These are phyloP conservation scores for Vicugna pacos DNA, from an alignment of 2,113 vertebrate species.

Conservation along the genomic window DNA sequence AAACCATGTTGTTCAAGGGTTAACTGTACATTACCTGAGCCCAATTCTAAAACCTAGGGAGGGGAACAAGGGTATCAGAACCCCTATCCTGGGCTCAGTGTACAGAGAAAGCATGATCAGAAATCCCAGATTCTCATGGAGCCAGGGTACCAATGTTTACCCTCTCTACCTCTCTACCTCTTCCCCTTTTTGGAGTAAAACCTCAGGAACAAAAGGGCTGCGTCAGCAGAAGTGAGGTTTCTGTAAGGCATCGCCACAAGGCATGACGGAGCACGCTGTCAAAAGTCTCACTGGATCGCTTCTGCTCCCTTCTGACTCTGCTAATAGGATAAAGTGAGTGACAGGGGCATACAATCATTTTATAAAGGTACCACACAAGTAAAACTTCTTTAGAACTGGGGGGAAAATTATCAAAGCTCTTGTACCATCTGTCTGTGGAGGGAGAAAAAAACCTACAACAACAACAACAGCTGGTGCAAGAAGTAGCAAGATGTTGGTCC, in stretches of 20 bases:
- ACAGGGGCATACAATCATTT: conserved; percentile 80
- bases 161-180: too few species aligned
- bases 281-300: neutral
- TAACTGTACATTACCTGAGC: neutral
- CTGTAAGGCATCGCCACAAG: neutral
- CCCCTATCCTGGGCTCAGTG: neutral
- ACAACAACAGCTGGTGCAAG: conserved; percentile 93
- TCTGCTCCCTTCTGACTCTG: conserved; percentile 58
- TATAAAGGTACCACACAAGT: conserved; percentile 82
- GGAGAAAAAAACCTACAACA: conserved; percentile 78
- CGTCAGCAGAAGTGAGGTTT: neutral
- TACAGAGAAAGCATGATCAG: neutral
- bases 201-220: neutral
- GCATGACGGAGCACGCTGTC: too few species aligned
- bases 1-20: neutral
- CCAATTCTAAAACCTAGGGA: neutral
- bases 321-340: conserved; percentile 79
- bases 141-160: neutral
- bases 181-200: neutral
- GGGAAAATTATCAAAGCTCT: conserved; percentile 87
- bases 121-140: neutral
- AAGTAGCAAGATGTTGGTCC: conserved; percentile 94
- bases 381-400: conserved; percentile 81
- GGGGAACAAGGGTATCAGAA: neutral
- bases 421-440: conserved; percentile 94